Evolutionary conservation across 2,113 vertebrate species (phyloP).

Genomic region (Prochilodus magdalenae): DNA sequence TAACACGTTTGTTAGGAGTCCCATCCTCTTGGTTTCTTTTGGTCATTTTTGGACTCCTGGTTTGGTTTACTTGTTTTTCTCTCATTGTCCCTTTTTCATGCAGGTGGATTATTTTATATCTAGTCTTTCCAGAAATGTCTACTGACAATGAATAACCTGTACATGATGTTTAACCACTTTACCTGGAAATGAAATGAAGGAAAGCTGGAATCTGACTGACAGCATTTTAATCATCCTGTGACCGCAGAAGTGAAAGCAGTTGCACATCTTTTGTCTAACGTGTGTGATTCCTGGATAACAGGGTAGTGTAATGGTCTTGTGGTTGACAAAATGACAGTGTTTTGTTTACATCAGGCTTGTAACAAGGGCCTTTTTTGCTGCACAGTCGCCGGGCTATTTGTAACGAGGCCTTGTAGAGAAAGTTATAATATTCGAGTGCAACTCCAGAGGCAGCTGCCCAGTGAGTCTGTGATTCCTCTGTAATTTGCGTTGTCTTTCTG

Average conservation of each 20-base stretch:
- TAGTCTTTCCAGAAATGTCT: too few species aligned
- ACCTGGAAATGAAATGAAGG: too few species aligned
- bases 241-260: not conserved
- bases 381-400: constrained; percentile 3
- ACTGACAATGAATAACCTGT: too few species aligned
- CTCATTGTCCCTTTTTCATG: too few species aligned
- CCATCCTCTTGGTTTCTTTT: too few species aligned
- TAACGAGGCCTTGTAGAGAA: constrained; percentile 1
- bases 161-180: too few species aligned
- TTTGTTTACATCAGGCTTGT: constrained; percentile 1
- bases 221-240: not conserved
- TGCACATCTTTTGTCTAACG: not conserved
- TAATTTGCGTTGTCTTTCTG: not conserved
- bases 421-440: not conserved
- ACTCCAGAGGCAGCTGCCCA: not conserved
- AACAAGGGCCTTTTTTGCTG: constrained; percentile 17
- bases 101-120: too few species aligned
- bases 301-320: not conserved
- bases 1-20: too few species aligned
- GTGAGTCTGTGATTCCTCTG: not conserved
- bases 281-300: constrained; percentile 22
- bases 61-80: too few species aligned
- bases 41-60: too few species aligned
- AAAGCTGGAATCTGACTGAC: too few species aligned
- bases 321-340: constrained; percentile 16